Conservation (phyloP, 2,113 vertebrate genomes). For the Vicugna pacos region DNA sequence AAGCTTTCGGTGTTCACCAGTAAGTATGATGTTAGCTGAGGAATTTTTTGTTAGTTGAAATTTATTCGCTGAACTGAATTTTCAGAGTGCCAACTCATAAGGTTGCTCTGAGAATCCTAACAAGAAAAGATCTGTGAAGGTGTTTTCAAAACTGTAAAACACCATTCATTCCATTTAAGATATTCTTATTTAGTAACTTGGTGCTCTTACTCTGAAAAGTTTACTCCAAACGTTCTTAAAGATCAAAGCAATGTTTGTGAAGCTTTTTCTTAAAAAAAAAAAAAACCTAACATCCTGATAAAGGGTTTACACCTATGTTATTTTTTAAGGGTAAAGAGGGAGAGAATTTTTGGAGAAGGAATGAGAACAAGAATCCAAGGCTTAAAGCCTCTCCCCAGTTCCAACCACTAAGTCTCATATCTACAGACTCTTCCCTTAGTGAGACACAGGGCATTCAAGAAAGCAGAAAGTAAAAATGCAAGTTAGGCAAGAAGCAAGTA, state of each 20-base stretch:
- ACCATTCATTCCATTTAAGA: background rate
- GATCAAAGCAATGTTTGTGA: constrained; percentile 23
- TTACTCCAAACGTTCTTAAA: constrained; percentile 16
- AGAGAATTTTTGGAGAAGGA: background rate
- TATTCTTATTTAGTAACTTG: background rate
- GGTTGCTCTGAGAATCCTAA: constrained; percentile 45
- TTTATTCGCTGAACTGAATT: constrained; percentile 35
- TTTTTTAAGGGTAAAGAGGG: background rate
- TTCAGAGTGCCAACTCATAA: constrained; percentile 30
- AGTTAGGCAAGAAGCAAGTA: background rate
- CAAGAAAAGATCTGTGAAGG: constrained; percentile 56
- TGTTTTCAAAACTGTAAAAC: constrained; percentile 59
- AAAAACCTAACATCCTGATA: background rate
- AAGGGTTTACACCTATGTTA: background rate
- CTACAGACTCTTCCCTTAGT: background rate
- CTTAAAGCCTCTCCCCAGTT: background rate
- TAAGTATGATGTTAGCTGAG: background rate
- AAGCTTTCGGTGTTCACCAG: background rate
- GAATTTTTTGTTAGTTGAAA: background rate
- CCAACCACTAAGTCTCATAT: background rate
- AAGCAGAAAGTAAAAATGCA: background rate
- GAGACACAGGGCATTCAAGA: background rate
- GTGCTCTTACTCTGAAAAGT: constrained; percentile 47
- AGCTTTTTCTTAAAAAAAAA: background rate
- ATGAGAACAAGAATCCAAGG: background rate